Evolutionary conservation across 1,140 invertebrate genomes (phyloP).

Genomic region (Drosophila takahashii): DNA sequence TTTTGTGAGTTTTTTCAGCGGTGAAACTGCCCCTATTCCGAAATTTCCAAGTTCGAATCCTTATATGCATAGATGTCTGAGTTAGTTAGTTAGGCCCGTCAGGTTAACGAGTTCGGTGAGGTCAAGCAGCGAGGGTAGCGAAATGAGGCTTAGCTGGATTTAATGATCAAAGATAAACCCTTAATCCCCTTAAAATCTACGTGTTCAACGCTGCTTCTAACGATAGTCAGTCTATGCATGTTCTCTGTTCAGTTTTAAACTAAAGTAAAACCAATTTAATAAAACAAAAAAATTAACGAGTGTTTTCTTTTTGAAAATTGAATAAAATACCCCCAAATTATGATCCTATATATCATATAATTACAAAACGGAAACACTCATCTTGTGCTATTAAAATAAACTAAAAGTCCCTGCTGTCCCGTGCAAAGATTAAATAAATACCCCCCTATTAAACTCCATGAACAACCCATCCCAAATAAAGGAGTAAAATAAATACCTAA

Average conservation of each 20-base stretch:
- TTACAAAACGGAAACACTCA: slow-evolving; percentile 20
- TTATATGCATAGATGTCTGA: slow-evolving; percentile 29
- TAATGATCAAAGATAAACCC: slow-evolving; percentile 38
- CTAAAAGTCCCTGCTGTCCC: slow-evolving; percentile 38
- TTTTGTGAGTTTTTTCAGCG: slow-evolving; percentile 50
- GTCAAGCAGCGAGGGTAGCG: slow-evolving; percentile 79
- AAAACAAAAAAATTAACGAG: slow-evolving; percentile 23
- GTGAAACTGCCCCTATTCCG: slow-evolving; percentile 6
- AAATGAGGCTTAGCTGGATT: slow-evolving; percentile 84
- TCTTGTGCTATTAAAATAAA: slow-evolving; percentile 7
- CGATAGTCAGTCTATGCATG: slow-evolving; percentile 70
- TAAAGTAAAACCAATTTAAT: slow-evolving; percentile 50
- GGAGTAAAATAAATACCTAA: slow-evolving; percentile 20
- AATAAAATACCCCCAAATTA: too few species aligned
- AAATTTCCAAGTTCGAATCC: slow-evolving; percentile 7
- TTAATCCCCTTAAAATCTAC: slow-evolving; percentile 33
- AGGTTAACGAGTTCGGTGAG: slow-evolving; percentile 39
- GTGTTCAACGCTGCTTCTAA: slow-evolving; percentile 66
- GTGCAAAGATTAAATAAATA: slow-evolving; percentile 19
- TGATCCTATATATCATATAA: too few species aligned
- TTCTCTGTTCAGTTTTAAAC: slow-evolving; percentile 49
- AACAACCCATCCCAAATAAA: slow-evolving; percentile 26
- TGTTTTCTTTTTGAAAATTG: slow-evolving; percentile 43
- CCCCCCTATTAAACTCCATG: slow-evolving; percentile 38
- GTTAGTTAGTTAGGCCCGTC: slow-evolving; percentile 24